Conservation (phyloP, 2,113 vertebrate species). For the Orycteropus afer region DNA sequence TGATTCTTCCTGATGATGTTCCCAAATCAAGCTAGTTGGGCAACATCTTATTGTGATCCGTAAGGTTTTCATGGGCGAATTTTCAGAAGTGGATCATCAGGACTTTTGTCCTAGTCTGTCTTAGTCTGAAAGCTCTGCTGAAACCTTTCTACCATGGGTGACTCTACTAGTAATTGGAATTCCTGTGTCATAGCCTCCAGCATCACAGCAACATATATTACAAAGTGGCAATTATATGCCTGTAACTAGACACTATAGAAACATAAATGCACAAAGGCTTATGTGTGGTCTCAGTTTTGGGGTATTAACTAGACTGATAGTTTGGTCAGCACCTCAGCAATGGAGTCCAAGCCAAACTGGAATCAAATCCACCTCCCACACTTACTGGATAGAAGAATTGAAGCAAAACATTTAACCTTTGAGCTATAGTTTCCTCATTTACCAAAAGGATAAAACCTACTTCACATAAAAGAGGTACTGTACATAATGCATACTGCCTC, state of each 20-base stretch:
- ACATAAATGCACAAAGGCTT: neutral
- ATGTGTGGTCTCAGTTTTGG: neutral
- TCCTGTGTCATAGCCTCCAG: neutral
- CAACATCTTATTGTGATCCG: neutral
- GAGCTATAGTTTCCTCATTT: neutral
- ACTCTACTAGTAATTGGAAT: neutral
- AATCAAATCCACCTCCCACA: neutral
- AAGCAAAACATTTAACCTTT: neutral
- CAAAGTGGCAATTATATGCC: neutral
- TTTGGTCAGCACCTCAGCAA: neutral
- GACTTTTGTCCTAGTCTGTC: neutral
- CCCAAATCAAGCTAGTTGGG: neutral
- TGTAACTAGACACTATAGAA: neutral
- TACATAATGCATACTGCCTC: neutral
- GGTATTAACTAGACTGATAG: neutral
- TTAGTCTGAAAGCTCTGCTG: neutral
- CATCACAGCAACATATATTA: neutral
- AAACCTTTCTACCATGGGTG: neutral
- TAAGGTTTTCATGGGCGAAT: neutral
- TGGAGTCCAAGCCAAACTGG: neutral
- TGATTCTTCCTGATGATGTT: neutral
- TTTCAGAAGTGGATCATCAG: neutral
- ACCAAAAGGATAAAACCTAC: neutral
- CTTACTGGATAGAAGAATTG: accelerated
- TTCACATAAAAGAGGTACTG: neutral